Evolutionary conservation across 2,113 vertebrate species (phyloP).

Genomic region (Tringa solitaria): DNA sequence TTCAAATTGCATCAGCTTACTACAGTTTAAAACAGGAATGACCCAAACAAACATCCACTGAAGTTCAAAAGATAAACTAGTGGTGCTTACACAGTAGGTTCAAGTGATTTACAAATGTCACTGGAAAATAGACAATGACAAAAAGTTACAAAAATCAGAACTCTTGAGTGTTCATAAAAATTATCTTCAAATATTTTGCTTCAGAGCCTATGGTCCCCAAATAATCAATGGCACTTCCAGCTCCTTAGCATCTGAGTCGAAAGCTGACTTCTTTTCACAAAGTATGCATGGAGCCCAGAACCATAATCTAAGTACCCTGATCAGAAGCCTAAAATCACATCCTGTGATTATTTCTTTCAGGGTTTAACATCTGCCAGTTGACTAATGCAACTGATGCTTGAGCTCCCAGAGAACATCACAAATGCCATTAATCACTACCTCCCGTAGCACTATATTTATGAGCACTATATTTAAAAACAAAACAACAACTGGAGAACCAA

Average conservation of each 20-base stretch:
- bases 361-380: background rate
- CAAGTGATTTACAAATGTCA: background rate
- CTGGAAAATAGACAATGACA: background rate
- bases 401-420: background rate
- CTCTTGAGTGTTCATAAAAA: background rate
- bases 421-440: background rate
- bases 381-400: background rate
- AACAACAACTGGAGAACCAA: background rate
- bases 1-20: background rate
- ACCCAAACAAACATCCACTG: background rate
- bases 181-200: background rate
- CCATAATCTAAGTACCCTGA: background rate
- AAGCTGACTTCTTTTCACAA: background rate
- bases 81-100: background rate
- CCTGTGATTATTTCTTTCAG: background rate
- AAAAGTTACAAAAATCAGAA: conserved; percentile 15
- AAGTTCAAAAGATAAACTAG: background rate
- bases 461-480: background rate
- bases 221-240: background rate
- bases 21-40: background rate
- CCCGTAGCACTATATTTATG: background rate
- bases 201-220: background rate
- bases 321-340: background rate
- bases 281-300: background rate
- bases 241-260: background rate